Evolutionary conservation across 2,888 invertebrate genomes (phyloP).

Genomic region (Erebia ligea): DNA sequence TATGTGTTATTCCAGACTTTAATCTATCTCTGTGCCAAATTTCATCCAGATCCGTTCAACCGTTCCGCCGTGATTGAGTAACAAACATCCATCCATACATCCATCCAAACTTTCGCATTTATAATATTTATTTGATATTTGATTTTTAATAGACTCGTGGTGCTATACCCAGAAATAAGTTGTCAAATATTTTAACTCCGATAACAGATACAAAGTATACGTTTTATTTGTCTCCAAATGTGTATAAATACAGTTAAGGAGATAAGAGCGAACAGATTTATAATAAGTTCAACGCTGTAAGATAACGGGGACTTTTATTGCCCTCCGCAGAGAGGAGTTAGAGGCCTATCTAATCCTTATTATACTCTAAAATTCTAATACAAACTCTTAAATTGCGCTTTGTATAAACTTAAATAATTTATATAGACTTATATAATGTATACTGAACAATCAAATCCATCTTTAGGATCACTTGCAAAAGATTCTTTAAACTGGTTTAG

Average conservation of each 20-base stretch:
- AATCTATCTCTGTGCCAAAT: no score
- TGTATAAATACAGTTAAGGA: slow-evolving; percentile 35
- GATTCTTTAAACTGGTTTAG: no score
- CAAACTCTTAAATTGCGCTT: not conserved
- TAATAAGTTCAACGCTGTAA: slow-evolving; percentile 33
- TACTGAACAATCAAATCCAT: not conserved
- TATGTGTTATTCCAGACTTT: no score
- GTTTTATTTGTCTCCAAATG: slow-evolving; percentile 36
- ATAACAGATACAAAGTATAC: slow-evolving; percentile 33
- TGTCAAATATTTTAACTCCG: slow-evolving; percentile 34
- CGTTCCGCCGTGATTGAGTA: no score
- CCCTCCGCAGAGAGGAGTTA: slow-evolving; percentile 18
- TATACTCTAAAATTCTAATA: slow-evolving; percentile 15
- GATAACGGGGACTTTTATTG: slow-evolving; percentile 29
- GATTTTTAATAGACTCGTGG: not conserved
- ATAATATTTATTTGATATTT: no score
- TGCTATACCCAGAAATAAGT: slow-evolving; percentile 11
- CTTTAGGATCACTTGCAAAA: no score
- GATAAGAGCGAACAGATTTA: slow-evolving; percentile 38
- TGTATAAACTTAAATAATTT: not conserved
- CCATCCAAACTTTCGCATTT: no score
- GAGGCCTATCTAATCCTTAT: slow-evolving; percentile 27
- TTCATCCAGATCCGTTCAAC: no score
- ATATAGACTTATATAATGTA: no score
- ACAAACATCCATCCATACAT: no score